A percentile compares a stretch with the other conserved stretches of the same genome.
phyloP scores from a whole-genome alignment of 1,140 invertebrate genomes.

The Atta texana region DNA sequence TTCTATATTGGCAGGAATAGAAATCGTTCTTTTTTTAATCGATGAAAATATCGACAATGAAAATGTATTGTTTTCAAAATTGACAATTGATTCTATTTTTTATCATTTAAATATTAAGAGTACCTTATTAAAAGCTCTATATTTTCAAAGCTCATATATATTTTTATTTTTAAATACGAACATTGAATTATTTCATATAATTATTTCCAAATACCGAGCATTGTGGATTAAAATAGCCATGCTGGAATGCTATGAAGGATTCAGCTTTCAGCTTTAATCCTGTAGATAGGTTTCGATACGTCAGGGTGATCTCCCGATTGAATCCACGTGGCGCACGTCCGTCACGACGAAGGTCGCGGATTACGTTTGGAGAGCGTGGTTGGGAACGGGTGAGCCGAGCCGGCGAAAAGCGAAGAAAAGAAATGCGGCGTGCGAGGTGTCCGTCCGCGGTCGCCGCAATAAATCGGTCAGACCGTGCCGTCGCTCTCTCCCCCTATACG shows the following conservation, averaged over 20 bases:
- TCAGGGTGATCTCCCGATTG: constrained; percentile 44
- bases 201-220: not conserved
- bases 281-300: constrained; percentile 38
- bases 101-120: not conserved
- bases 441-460: constrained; percentile 69
- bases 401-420: constrained; percentile 69
- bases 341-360: constrained; percentile 73
- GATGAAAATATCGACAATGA: not conserved
- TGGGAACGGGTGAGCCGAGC: constrained; percentile 12
- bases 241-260: not conserved
- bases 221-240: not conserved
- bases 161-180: not conserved
- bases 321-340: constrained; percentile 68
- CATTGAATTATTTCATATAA: not conserved
- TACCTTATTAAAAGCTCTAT: not conserved
- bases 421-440: constrained; percentile 51
- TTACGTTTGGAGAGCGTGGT: constrained; percentile 62
- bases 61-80: not conserved
- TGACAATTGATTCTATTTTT: not conserved
- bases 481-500: constrained; percentile 21
- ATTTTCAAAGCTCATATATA: not conserved
- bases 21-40: not conserved
- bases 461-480: constrained; percentile 73
- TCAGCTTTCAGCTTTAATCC: constrained; percentile 52
- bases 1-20: not conserved